Evolutionary conservation across 35 echinoderm and acorn worm species (phyloP).

Genomic region (Hemicentrotus pulcherrimus): DNA sequence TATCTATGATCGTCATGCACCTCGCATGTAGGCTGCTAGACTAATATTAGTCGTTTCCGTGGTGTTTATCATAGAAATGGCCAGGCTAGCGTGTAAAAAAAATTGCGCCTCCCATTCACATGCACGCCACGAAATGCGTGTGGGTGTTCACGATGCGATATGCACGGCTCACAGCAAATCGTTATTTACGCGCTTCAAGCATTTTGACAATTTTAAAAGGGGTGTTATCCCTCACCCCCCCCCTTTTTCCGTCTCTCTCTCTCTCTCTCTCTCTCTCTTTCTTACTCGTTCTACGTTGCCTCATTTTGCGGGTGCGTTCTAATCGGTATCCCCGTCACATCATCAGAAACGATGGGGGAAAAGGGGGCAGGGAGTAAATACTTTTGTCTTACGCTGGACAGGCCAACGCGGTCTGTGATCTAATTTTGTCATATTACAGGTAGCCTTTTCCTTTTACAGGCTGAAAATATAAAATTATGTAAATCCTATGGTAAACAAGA

Average conservation of each 20-base stretch:
- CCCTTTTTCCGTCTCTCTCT: neutral
- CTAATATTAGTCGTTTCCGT: too few relatives aligned
- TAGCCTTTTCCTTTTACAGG: too few relatives aligned
- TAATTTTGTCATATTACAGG: neutral
- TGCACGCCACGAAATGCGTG: neutral
- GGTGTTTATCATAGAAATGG: too few relatives aligned
- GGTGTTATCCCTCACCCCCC: neutral
- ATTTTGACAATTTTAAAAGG: neutral
- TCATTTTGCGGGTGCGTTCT: neutral
- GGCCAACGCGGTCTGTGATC: neutral
- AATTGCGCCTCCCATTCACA: neutral
- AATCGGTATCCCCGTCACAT: neutral
- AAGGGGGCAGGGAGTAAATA: neutral
- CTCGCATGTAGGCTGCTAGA: too few relatives aligned
- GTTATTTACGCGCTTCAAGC: constrained; percentile 4
- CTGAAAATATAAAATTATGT: too few relatives aligned
- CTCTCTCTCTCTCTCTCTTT: neutral
- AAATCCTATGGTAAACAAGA: too few relatives aligned
- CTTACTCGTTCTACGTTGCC: neutral
- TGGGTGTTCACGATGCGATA: neutral
- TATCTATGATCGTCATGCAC: too few relatives aligned
- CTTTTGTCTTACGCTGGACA: neutral
- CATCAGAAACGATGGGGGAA: neutral
- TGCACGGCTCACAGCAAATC: neutral
- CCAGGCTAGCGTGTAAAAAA: too few relatives aligned